These are phyloP conservation scores for Xiphydria camelus DNA, from an alignment of 2,888 invertebrate species.

Conservation along the genomic window DNA sequence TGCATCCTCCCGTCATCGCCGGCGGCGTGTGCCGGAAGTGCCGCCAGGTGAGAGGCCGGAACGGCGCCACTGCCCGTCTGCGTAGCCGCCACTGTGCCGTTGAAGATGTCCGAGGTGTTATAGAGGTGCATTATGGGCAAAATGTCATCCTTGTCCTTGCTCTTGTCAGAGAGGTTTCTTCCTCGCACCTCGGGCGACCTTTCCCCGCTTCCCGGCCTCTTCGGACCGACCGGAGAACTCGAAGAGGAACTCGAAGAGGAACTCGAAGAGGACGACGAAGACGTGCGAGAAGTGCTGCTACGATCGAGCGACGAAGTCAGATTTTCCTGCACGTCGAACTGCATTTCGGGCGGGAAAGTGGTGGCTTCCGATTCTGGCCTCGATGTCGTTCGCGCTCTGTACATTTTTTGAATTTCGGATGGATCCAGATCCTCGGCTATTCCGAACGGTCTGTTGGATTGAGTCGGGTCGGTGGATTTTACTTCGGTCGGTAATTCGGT, in stretches of 20 bases:
- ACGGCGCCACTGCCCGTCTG: slow-evolving; percentile 2
- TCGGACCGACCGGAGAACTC: no score
- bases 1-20: neutral
- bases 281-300: no score
- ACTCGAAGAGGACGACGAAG: no score
- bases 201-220: slow-evolving; percentile 24
- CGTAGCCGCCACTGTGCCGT: slow-evolving; percentile 27
- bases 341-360: slow-evolving; percentile 19
- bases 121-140: slow-evolving; percentile 54
- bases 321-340: neutral
- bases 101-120: slow-evolving; percentile 52
- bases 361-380: slow-evolving; percentile 19
- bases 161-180: slow-evolving; percentile 46
- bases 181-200: slow-evolving; percentile 49
- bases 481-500: neutral
- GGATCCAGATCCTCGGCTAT: slow-evolving; percentile 41
- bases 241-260: no score
- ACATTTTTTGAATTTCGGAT: slow-evolving; percentile 52
- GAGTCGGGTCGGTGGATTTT: slow-evolving; percentile 2
- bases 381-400: slow-evolving; percentile 32
- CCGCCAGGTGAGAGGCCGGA: slow-evolving; percentile 3
- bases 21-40: slow-evolving; percentile 10
- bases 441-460: slow-evolving; percentile 27
- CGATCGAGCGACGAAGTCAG: neutral
- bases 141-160: slow-evolving; percentile 49